These are phyloP conservation scores for Myxocyprinus asiaticus DNA, from an alignment of 2,113 vertebrate genomes.

Conservation along the genomic window DNA sequence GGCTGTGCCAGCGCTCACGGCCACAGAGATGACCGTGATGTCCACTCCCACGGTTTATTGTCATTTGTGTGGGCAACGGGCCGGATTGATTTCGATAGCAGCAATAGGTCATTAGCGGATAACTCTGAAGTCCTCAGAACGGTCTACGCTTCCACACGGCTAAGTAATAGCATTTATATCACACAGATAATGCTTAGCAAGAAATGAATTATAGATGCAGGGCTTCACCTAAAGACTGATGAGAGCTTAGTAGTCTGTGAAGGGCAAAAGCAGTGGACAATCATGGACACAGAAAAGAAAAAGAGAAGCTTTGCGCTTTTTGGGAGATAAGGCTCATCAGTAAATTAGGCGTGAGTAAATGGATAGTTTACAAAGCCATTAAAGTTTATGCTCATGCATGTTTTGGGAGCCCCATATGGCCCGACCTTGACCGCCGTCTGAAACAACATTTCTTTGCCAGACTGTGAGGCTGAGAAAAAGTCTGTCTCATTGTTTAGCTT, in stretches of 20 bases:
- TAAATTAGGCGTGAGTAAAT: constrained; percentile 34
- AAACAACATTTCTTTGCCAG: no score
- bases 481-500: no score
- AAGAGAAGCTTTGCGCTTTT: background rate
- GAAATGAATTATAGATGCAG: constrained; percentile 54
- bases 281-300: background rate
- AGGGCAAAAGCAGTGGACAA: constrained; percentile 44
- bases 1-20: constrained; percentile 71
- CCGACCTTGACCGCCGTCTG: constrained; percentile 38
- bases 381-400: constrained; percentile 24
- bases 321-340: constrained; percentile 3
- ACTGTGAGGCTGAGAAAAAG: no score
- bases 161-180: constrained; percentile 55
- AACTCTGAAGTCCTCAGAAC: constrained; percentile 65
- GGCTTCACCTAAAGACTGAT: constrained; percentile 47
- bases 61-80: constrained; percentile 80
- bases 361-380: background rate
- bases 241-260: constrained; percentile 52
- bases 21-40: constrained; percentile 78
- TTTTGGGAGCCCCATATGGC: background rate
- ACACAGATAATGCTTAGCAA: constrained; percentile 49
- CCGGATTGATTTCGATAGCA: constrained; percentile 76
- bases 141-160: constrained; percentile 23
- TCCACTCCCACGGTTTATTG: constrained; percentile 78
- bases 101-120: constrained; percentile 80